Percentiles rank a stretch among this genome's conserved stretches.
These are phyloP conservation scores for Nysson spinosus DNA, from an alignment of 2,888 invertebrate species.

Conservation along the genomic window DNA sequence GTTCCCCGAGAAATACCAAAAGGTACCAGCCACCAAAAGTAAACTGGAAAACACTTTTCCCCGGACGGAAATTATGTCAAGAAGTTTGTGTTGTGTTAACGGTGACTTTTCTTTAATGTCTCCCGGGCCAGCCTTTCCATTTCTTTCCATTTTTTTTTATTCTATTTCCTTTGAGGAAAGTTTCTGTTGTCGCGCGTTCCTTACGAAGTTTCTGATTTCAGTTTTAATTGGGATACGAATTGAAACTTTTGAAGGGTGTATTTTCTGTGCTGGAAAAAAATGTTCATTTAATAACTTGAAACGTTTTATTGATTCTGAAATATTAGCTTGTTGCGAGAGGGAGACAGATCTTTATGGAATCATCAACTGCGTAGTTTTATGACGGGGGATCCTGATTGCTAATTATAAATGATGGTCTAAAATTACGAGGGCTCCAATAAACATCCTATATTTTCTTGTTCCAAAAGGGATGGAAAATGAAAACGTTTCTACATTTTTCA, in stretches of 20 bases:
- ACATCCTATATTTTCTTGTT: conserved; percentile 1
- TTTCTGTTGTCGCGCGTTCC: too few species aligned
- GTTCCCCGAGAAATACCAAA: conserved; percentile 30
- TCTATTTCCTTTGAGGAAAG: too few species aligned
- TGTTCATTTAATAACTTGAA: conserved; percentile 24
- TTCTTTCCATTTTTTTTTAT: neutral
- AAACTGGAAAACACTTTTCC: conserved; percentile 22
- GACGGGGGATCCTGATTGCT: conserved; percentile 5
- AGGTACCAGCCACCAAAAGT: neutral
- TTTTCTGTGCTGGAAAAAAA: neutral
- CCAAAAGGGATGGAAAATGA: neutral
- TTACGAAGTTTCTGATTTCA: too few species aligned
- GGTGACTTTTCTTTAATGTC: too few species aligned
- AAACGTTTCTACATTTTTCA: neutral
- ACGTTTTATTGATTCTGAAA: conserved; percentile 9
- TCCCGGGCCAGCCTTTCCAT: too few species aligned
- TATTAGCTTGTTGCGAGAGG: neutral
- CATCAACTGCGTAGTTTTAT: neutral
- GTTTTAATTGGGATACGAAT: conserved; percentile 21
- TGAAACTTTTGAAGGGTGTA: conserved; percentile 28
- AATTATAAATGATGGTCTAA: conserved; percentile 2
- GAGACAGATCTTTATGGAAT: neutral
- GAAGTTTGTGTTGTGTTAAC: too few species aligned
- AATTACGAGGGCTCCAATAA: conserved; percentile 12
- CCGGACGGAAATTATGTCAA: neutral